Percentiles rank a stretch among this genome's conserved stretches.
Conservation (phyloP, 1,140 invertebrate genomes). For the Trachymyrmex cornetzi region DNA sequence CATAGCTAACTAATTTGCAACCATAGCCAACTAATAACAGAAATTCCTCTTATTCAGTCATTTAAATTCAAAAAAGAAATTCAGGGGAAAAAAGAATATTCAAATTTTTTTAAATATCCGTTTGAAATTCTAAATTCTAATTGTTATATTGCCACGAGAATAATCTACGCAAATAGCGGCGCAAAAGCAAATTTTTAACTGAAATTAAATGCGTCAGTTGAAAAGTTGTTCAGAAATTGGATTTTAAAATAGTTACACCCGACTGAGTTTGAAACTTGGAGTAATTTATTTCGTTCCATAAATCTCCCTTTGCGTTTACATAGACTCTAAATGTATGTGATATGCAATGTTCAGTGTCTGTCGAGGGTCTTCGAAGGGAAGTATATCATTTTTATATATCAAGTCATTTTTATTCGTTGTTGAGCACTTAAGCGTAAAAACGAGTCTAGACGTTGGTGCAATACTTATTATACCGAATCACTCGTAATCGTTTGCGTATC, state of each 20-base stretch:
- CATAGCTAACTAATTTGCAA: neutral
- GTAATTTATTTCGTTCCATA: slow-evolving; percentile 44
- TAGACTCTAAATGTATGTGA: neutral
- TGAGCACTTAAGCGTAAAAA: slow-evolving; percentile 5
- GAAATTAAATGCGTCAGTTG: neutral
- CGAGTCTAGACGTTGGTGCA: slow-evolving; percentile 8
- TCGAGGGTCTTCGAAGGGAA: neutral
- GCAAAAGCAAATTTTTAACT: slow-evolving; percentile 7
- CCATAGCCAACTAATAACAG: neutral
- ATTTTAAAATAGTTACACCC: slow-evolving; percentile 23
- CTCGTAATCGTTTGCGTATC: neutral
- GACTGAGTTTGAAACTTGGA: neutral
- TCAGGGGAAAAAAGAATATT: neutral
- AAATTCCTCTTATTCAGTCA: neutral
- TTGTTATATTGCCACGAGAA: neutral
- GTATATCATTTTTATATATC: slow-evolving; percentile 30
- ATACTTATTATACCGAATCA: slow-evolving; percentile 26
- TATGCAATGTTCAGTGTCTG: neutral
- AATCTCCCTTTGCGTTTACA: slow-evolving; percentile 19
- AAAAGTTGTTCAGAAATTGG: slow-evolving; percentile 20
- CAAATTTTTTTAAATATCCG: neutral
- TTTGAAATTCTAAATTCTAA: slow-evolving; percentile 21
- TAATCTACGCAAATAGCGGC: neutral
- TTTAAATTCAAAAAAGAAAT: slow-evolving; percentile 2
- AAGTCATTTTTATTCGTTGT: slow-evolving; percentile 7